Base-by-base conservation (phyloP, 2,113 vertebrate genomes). In the Atherinomorus stipes region DNA sequence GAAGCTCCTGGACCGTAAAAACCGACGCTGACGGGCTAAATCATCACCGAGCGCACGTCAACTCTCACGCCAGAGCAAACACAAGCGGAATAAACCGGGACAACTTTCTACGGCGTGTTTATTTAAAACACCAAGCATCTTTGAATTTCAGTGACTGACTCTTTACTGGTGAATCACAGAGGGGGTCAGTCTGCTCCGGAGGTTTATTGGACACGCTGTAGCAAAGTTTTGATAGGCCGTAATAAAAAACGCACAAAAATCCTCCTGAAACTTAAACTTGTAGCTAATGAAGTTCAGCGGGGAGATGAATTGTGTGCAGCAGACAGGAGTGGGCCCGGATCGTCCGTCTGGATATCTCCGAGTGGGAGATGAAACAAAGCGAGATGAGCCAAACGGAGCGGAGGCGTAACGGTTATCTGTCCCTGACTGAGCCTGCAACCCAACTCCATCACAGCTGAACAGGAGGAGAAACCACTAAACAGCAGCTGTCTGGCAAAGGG, bases 301-400 rank as follows among this genome's bases (percentile, higher is more conserved):
- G 72, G 45, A 81, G 85, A 87, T 72, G 44, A 81, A 85, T 63
- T 40, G 57, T 58, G 64, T 69, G 83, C 15, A 74, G 76, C 80
- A 89, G 83, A 89, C 84, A 80, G 78, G 65, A 80, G 80, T 87
- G 66, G 79, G 81, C 73, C 19, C 71, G 64, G 37, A 76, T 62
- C n/a, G 80, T 75, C 78, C n/a, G 60, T 66, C 76, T 84, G 77
- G 64, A 61, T 59, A 72, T 85, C 71, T 64, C 64, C 60, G 76
- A 84, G 88, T 68, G 84, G 84, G 76, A 71, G 73, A 72, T 76
- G 80, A 84, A 69, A 82, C 80, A 81, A 81, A 81, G 68, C 3
- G 34, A 57, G 72, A 71, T 4, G 57, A 78, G 86, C 85, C 84
- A 79, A 88, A 59, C 51, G 11, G 62, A 82, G 83, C 64, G 51